A percentile compares a stretch with the other conserved stretches of the same genome.
phyloP scores from a whole-genome alignment of 2,113 vertebrate species.

The Fulmarus glacialis region DNA sequence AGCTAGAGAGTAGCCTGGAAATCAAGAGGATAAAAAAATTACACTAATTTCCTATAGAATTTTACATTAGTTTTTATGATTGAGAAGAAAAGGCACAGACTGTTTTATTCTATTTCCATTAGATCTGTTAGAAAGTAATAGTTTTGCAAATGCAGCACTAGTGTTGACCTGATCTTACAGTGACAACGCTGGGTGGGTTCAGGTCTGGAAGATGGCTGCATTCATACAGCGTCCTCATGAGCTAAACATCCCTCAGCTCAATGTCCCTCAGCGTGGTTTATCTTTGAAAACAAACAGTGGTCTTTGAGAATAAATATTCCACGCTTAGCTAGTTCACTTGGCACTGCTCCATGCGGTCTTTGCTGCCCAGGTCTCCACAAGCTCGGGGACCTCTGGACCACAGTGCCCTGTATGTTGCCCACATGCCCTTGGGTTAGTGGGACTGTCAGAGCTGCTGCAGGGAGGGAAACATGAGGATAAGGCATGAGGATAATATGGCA shows the following conservation, averaged over 20 bases:
- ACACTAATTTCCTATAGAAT: neutral
- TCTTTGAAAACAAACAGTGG: neutral
- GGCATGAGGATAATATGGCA: neutral
- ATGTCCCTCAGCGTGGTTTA: neutral
- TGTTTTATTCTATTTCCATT: neutral
- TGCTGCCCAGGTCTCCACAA: neutral
- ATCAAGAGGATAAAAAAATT: neutral
- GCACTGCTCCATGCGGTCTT: neutral
- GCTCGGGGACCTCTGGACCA: neutral
- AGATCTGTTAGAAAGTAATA: neutral
- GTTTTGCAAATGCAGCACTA: neutral
- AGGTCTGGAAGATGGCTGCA: neutral
- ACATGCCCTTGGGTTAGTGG: neutral
- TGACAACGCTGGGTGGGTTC: fast-evolving
- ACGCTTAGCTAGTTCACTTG: neutral
- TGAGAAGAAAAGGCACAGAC: neutral
- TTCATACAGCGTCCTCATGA: fast-evolving
- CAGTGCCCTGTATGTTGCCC: fast-evolving
- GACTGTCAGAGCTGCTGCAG: neutral
- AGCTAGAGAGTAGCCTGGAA: neutral
- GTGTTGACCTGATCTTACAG: neutral
- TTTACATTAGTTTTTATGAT: neutral
- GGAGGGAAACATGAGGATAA: neutral
- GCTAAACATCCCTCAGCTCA: neutral
- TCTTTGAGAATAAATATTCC: neutral